phyloP scores from a whole-genome alignment of 2,797 vertebrate genomes.

The Lepus oiostolus region DNA sequence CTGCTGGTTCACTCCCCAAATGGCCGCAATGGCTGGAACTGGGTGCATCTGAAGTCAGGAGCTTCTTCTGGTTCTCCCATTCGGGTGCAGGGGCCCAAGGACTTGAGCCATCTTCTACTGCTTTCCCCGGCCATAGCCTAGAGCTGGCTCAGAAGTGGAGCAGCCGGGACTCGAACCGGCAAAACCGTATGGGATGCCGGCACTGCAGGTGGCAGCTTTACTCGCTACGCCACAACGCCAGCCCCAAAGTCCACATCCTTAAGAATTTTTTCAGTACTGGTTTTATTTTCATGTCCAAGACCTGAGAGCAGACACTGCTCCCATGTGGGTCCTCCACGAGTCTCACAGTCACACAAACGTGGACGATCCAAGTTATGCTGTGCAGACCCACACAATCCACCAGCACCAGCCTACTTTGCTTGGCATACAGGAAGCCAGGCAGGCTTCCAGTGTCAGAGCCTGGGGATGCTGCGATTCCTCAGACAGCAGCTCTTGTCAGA shows the following conservation, averaged over 20 bases:
- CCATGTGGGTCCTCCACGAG: background rate
- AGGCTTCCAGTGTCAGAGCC: background rate
- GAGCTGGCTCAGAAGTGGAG: too few relatives aligned
- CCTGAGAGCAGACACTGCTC: constrained; percentile 2
- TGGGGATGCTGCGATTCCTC: background rate
- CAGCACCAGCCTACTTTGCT: background rate
- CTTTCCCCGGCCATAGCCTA: too few relatives aligned
- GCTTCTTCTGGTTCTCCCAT: too few relatives aligned
- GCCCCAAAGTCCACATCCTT: background rate
- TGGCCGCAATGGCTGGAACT: too few relatives aligned
- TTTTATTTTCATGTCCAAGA: background rate
- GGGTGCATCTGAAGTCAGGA: too few relatives aligned
- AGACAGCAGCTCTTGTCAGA: background rate
- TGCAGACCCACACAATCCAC: background rate
- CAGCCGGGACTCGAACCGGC: too few relatives aligned
- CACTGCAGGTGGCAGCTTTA: too few relatives aligned
- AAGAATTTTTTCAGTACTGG: background rate
- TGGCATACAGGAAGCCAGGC: background rate
- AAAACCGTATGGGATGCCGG: too few relatives aligned
- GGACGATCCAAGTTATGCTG: background rate
- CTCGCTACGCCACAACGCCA: too few relatives aligned
- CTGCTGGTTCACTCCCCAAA: too few relatives aligned
- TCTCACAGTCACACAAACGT: background rate
- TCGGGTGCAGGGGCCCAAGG: too few relatives aligned
- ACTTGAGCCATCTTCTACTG: too few relatives aligned